Evolutionary conservation across 2,797 vertebrate species (phyloP), one percentile per base, ranked within the genome.

Genomic region (Gadopsis bispinosus): DNA sequence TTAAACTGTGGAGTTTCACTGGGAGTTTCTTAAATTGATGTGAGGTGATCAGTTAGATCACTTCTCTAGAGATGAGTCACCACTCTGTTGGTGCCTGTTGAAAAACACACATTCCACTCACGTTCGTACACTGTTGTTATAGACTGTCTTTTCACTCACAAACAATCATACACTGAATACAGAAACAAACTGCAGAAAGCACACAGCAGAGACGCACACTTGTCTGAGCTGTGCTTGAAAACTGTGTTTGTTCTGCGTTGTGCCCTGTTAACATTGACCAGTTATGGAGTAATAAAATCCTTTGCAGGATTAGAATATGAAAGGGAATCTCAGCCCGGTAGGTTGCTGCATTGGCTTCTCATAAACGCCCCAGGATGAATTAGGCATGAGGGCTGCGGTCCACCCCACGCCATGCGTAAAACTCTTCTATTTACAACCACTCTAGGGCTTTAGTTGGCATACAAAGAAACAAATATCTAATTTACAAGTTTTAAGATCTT

Each of bases 281-380:
- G 94, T 94, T 95, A 95, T 95, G 94, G 95, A 96, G 96, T 93
- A 95, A 95, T 95, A 94, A 94, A 95, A 96, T 97, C 93, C 93
- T 95, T 91, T 94, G 93, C 83, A 77, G 65, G 48, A 92, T 96
- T 96, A 96, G 94, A 96, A 96, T 96, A 96, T 96, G 95, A 97
- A 97, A 96, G 95, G 94, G 94, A 96, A 95, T 95, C 94, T 96
- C 94, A 93, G 77, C 54, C 60, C 7, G 17, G 94, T 91, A 3
- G 55, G 54, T 70, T 51, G 65, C 82, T 74, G 64, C 89, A 91
- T 94, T 96, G 90, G 94, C 80, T 41, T 84, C 77, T 65, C 75
- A 53, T 93, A 95, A 95, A 95, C 90, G 93, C 93, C 82, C 90
- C 89, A 91, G 95, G 96, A 97, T 97, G 96, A 97, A 97, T 96